Conservation (phyloP, 23 tunicate genomes). For the Styela clava region DNA sequence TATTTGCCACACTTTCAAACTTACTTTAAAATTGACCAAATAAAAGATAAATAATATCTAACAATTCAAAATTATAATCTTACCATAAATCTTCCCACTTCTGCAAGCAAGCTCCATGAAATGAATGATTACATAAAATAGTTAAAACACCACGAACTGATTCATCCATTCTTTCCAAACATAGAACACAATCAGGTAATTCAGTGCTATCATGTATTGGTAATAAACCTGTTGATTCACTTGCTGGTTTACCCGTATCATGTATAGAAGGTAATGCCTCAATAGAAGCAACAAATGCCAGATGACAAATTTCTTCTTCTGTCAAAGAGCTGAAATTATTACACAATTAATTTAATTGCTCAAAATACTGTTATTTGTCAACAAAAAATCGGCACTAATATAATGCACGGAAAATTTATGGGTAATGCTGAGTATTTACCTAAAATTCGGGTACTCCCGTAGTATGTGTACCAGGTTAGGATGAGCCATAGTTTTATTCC, state of each 20-base stretch:
- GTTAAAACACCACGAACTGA: slow-evolving; percentile 89
- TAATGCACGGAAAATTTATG: too few relatives aligned
- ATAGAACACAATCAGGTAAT: slow-evolving; percentile 91
- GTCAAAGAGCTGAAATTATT: slow-evolving; percentile 50
- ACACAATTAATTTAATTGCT: background rate
- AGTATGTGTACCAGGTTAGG: too few relatives aligned
- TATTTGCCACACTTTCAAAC: too few relatives aligned
- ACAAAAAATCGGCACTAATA: background rate
- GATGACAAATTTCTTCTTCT: slow-evolving; percentile 78
- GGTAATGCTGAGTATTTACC: too few relatives aligned
- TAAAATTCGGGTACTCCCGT: too few relatives aligned
- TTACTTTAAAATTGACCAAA: too few relatives aligned
- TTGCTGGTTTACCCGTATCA: background rate
- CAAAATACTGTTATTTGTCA: background rate
- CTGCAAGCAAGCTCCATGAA: slow-evolving; percentile 83
- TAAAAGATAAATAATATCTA: too few relatives aligned
- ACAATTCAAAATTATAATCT: too few relatives aligned
- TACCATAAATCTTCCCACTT: slow-evolving; percentile 94
- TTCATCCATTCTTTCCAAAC: slow-evolving; percentile 98
- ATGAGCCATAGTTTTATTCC: too few relatives aligned
- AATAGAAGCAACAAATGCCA: slow-evolving; percentile 92
- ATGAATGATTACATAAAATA: slow-evolving; percentile 94
- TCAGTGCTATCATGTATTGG: slow-evolving; percentile 67
- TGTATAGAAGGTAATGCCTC: slow-evolving; percentile 58
- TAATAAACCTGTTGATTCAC: slow-evolving; percentile 34